Base-by-base conservation (phyloP, 1,140 invertebrate species). In the Plodia interpunctella region DNA sequence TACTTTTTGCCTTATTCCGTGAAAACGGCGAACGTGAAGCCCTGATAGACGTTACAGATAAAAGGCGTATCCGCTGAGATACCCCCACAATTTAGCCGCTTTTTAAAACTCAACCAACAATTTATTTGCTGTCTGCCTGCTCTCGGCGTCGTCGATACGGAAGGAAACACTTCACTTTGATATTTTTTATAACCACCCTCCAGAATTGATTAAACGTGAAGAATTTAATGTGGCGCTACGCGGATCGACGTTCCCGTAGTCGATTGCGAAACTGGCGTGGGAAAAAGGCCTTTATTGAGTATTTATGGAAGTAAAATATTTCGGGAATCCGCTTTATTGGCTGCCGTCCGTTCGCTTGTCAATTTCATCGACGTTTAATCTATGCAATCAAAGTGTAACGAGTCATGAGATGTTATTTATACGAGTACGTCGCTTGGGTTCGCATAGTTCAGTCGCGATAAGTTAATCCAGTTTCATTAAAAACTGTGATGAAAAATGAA, bases 1-100 rank as follows among this genome's bases (percentile, higher is more conserved):
- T 70, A 66, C 60, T 65, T 75, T 67, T 75, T 71, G 63, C 56
- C 66, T 83, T 80, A 80, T 84, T 81, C 74, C 71, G 70, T 77
- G 55, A 65, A 62, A 58, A 53, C 58, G 59, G 61, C 49, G 65
- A 70, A 75, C 71, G 70, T 76, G 60, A 72, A 78, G 70, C 52
- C 49, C 63, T 85, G 79, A 83, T 84, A 79, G 81, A 83, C 82
- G 82, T 78, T 76, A 88, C 86, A 88, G 79, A 83, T 84, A 87
- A 87, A 87, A 86, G 82, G 86, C 86, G 85, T 80, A 74, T 67
- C 82, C 71, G 72, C 62, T 72, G 65, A 80, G 68, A 63, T 67
- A 73, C 74, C 67, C 66, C 75, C 60, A 74, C 76, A 74, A 76
- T 87, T 85, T 85, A 68, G 71, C 74, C 68, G 72, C 76, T 80